Evolutionary conservation across 92 coral and sea anemone species (phyloP).

Genomic region (Desmophyllum pertusum): DNA sequence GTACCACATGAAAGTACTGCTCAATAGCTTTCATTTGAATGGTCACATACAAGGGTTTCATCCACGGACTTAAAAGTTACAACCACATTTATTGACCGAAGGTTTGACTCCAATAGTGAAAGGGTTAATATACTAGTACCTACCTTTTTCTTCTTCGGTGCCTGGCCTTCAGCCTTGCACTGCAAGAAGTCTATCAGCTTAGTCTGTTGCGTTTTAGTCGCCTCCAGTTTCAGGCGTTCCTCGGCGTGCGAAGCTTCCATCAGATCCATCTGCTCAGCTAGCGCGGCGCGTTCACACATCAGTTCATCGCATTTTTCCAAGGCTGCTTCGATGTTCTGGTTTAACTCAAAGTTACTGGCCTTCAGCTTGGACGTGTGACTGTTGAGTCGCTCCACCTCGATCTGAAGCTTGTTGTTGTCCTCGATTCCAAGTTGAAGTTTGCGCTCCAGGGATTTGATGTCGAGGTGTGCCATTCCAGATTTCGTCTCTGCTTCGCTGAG

Average conservation of each 20-base stretch:
- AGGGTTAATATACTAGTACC: too few species aligned
- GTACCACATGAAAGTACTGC: too few species aligned
- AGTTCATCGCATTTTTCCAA: conserved; percentile 82
- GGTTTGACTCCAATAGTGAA: too few species aligned
- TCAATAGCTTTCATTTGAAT: too few species aligned
- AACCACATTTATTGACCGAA: too few species aligned
- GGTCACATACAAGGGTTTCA: too few species aligned
- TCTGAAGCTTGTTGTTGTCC: conserved; percentile 74
- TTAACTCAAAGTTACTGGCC: conserved; percentile 84
- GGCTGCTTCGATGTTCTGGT: conserved; percentile 82
- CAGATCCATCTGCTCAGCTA: conserved; percentile 91
- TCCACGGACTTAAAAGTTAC: too few species aligned
- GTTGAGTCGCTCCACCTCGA: conserved; percentile 81
- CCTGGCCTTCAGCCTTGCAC: conserved; percentile 89
- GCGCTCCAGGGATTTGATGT: conserved; percentile 87
- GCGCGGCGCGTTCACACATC: conserved; percentile 67
- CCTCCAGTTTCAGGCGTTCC: conserved; percentile 93
- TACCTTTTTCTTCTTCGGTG: conserved; percentile 86
- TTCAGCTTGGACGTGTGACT: conserved; percentile 71
- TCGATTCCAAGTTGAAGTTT: conserved; percentile 85
- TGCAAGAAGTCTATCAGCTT: conserved; percentile 97
- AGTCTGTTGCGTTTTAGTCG: conserved; percentile 93
- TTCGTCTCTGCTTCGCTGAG: conserved; percentile 85
- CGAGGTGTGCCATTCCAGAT: conserved; percentile 80
- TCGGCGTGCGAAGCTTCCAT: conserved; percentile 97